These are phyloP conservation scores for Proterorhinus semilunaris DNA, from an alignment of 2,113 vertebrate genomes.

Conservation along the genomic window DNA sequence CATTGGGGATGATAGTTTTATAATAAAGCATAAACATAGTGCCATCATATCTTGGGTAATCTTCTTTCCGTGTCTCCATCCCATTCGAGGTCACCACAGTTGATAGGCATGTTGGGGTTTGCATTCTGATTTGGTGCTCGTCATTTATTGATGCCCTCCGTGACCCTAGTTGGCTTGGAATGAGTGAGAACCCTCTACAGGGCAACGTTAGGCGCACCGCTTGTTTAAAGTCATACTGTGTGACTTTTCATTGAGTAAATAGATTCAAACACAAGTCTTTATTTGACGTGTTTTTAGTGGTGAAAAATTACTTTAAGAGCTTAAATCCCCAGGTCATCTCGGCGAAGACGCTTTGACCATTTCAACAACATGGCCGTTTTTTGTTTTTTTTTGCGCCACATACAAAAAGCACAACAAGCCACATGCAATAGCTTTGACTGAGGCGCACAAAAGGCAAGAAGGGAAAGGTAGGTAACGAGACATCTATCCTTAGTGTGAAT, in stretches of 20 bases:
- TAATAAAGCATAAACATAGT: too few species aligned
- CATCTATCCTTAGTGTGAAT: constrained; percentile 25
- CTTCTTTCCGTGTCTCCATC: neutral
- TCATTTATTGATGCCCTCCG: neutral
- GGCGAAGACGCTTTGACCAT: too few species aligned
- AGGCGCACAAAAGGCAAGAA: constrained; percentile 1
- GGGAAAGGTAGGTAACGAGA: constrained; percentile 18
- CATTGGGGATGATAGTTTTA: neutral
- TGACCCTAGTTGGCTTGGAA: neutral
- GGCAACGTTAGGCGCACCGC: too few species aligned
- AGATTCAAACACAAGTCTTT: too few species aligned
- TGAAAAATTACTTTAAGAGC: too few species aligned
- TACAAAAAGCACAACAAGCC: constrained; percentile 7
- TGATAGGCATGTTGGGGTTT: neutral
- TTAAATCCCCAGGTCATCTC: too few species aligned
- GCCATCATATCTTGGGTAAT: neutral
- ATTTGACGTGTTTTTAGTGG: too few species aligned
- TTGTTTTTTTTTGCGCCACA: neutral
- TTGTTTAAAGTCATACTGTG: too few species aligned
- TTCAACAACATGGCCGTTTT: too few species aligned
- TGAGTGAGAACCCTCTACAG: too few species aligned
- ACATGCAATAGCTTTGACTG: constrained; percentile 35
- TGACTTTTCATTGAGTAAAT: too few species aligned
- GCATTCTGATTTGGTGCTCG: neutral
- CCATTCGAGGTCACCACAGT: neutral